Evolutionary conservation across 2,113 vertebrate species (phyloP).

Genomic region (Ptilonorhynchus violaceus): DNA sequence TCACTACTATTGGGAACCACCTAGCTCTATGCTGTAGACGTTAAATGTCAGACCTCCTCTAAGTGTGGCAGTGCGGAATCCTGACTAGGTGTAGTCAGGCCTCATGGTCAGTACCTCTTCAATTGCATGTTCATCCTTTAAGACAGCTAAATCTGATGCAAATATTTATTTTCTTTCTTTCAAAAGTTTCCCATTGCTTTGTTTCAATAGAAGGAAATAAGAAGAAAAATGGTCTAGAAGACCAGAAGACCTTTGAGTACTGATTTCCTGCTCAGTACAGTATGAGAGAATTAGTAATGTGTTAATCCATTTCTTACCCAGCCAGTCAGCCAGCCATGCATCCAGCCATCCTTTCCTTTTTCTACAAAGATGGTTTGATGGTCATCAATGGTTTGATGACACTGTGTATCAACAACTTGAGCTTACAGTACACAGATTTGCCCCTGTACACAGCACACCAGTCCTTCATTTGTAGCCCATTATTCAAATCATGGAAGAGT

Average conservation of each 20-base stretch:
- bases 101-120: not conserved
- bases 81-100: not conserved
- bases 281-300: not conserved
- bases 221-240: not conserved
- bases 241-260: not conserved
- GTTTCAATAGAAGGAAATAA: not conserved
- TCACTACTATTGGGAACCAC: not conserved
- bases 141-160: not conserved
- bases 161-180: not conserved
- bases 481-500: not conserved
- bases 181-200: not conserved
- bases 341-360: not conserved
- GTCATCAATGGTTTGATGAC: not conserved
- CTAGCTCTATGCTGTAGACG: not conserved
- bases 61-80: too few species aligned
- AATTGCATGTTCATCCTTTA: not conserved
- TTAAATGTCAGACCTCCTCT: not conserved
- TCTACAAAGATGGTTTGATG: not conserved
- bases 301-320: not conserved
- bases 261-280: not conserved
- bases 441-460: too few species aligned
- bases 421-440: not conserved
- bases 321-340: not conserved
- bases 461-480: not conserved
- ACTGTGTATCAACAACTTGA: not conserved